Base-by-base conservation (phyloP, 2,888 invertebrate species). In the Ormyrus pomaceus region DNA sequence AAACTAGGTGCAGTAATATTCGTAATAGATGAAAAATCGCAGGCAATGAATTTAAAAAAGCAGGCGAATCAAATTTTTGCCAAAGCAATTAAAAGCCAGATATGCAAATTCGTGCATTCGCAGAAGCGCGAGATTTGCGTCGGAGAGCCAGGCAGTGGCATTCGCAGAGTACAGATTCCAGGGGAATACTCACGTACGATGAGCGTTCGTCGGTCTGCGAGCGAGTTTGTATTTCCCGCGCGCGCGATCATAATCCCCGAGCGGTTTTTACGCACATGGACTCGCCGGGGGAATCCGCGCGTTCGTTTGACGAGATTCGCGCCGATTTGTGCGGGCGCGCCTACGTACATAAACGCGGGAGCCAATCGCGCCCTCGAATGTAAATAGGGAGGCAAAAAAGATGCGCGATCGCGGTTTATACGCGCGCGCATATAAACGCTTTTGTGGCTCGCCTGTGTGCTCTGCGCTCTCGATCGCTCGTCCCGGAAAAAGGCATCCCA, bases 181-280 rank as follows among this genome's bases (percentile, higher is more conserved):
- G 56, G 11, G 48, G 70, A 48, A 61, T 34, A 51, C 34, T 13
- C 48, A 53, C 64, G 8, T 19, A 19, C 19, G 19, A 19, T 19
- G 1, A 45, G 51, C 51, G 68, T 53, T 68, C 61, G 55, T 45
- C 19, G 53, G 72, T 56, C n/a, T 13, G 45, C 2, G n/a, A 9
- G 51, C 6, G 46, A 51, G 74, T 45, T 58, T 58, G 66, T 65
- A 65, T 77, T 62, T 77, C 34, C 19, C 56, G 50, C 53, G 58
- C 51, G 62, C 53, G 58, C 51, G 62, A 65, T 65, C 64, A 71
- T 77, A 77, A 77, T 69, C 69, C 76, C 59, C 50, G 50, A 50
- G 66, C 58, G 58, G 51, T 70, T 50, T 64, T 56, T 77, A 56
- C 34, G 13, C 55, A 13, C 59, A 34, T 34, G 34, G 34, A 76